Evolutionary conservation across 2,888 invertebrate genomes (phyloP).

Genomic region (Diaphora mendica): DNA sequence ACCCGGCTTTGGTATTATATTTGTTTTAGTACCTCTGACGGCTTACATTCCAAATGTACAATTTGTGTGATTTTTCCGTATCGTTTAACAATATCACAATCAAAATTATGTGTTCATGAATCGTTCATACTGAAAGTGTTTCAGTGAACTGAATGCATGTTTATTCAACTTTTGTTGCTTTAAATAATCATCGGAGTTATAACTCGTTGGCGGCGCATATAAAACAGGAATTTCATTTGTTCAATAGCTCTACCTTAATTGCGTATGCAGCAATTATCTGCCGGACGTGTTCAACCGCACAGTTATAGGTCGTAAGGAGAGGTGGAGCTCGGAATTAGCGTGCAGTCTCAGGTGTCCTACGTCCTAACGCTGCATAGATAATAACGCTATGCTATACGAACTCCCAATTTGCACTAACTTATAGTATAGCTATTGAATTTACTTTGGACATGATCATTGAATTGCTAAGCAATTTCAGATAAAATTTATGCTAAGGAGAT

Average conservation of each 20-base stretch:
- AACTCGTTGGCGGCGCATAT: conserved; percentile 44
- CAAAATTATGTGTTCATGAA: conserved; percentile 59
- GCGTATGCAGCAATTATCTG: conserved; percentile 73
- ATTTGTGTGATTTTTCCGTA: conserved; percentile 56
- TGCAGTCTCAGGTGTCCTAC: conserved; percentile 63
- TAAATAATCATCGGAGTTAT: conserved; percentile 67
- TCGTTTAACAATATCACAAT: conserved; percentile 56
- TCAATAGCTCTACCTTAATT: conserved; percentile 74
- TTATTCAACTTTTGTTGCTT: conserved; percentile 74
- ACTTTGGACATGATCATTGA: neutral
- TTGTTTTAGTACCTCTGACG: conserved; percentile 50
- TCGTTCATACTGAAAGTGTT: conserved; percentile 60
- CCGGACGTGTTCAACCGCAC: conserved; percentile 66
- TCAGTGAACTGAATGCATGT: conserved; percentile 47
- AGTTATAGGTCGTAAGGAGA: conserved; percentile 67
- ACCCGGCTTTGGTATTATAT: conserved; percentile 49
- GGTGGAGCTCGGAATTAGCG: conserved; percentile 61
- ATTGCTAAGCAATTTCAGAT: neutral
- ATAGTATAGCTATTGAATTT: conserved; percentile 30
- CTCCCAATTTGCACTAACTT: conserved; percentile 34
- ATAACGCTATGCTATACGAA: conserved; percentile 35
- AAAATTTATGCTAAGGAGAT: neutral
- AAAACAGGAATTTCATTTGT: conserved; percentile 52
- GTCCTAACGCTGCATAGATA: conserved; percentile 49
- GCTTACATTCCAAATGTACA: conserved; percentile 45